These are phyloP conservation scores for Alviniconcha strummeri DNA, from an alignment of 2,888 invertebrate species.

Conservation along the genomic window DNA sequence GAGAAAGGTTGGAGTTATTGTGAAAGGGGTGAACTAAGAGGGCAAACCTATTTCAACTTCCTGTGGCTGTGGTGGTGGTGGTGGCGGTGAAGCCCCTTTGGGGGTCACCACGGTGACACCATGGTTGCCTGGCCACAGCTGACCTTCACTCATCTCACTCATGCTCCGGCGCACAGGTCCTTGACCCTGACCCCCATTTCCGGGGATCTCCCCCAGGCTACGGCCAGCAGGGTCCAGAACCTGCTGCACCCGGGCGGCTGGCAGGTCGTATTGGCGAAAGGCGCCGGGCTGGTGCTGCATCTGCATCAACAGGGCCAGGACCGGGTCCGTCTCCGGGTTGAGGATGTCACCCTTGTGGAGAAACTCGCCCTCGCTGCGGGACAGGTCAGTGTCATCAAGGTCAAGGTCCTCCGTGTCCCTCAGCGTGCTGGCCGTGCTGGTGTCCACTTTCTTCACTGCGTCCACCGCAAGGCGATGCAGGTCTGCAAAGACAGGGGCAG, in stretches of 20 bases:
- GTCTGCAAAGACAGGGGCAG: background rate
- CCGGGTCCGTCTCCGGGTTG: constrained; percentile 60
- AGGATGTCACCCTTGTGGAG: constrained; percentile 49
- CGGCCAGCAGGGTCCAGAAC: constrained; percentile 4
- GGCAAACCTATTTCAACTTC: no score
- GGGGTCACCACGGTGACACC: constrained; percentile 29
- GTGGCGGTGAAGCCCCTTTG: background rate
- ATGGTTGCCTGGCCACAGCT: constrained; percentile 32
- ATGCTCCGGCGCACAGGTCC: constrained; percentile 39
- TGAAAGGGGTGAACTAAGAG: no score
- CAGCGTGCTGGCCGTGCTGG: constrained; percentile 65
- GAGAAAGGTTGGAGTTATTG: no score
- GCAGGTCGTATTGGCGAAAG: constrained; percentile 26
- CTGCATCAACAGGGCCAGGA: constrained; percentile 56
- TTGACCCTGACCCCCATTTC: background rate
- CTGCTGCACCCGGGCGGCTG: constrained; percentile 1
- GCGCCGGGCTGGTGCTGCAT: constrained; percentile 52
- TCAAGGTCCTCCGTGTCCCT: constrained; percentile 63
- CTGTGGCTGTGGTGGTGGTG: no score
- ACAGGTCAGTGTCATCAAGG: constrained; percentile 50
- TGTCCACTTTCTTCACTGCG: constrained; percentile 40
- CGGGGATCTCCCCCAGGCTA: constrained; percentile 26
- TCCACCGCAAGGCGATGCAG: constrained; percentile 15
- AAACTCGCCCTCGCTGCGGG: constrained; percentile 65
- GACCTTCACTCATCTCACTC: constrained; percentile 48